Base-by-base conservation (phyloP, 2,888 invertebrate genomes). In the Gasteruption jaculator region DNA sequence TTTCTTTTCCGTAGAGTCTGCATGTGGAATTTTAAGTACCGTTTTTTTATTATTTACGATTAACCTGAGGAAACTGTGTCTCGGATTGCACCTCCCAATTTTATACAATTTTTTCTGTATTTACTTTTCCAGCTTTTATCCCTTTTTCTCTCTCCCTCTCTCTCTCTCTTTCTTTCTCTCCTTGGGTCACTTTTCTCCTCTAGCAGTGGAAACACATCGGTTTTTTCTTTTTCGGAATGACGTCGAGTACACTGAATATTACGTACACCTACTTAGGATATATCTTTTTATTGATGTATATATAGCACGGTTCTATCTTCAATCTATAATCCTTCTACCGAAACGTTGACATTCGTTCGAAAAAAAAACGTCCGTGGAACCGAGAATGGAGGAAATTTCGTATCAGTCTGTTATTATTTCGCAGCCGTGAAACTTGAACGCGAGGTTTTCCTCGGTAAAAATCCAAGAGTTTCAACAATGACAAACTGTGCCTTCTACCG, bases 1-100 rank as follows among this genome's bases (percentile, higher is more conserved):
- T 89, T 90, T 81, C 88, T 89, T 80, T 91, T 90, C 73, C 91
- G 80, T 74, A 91, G 79, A 68, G 91, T 91, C 84, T 91, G 91
- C 91, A 91, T 91, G 53, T 62, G 63, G 53, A 56, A 52, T 44
- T 25, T 22, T 24, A 33, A 32, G n/a, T 26, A 22, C 25, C 36
- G 34, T 40, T 35, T 24, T 20, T 30, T 35, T 25, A n/a, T n/a
- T 29, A 19, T 12, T 38, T 49, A 45, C 48, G 46, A 43, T 50
- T 43, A 43, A 41, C 30, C 43, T 45, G 43, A 32, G 24, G 24
- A 5, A 29, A 43, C 41, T 32, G 44, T 33, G 25, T 32, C 25
- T 16, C 21, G 36, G n/a, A n/a, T n/a, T 12, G 35, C 38, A 35
- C 15, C 29, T 24, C 44, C 41, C 22, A 8, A 26, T 21, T 27